phyloP scores from a whole-genome alignment of 2,797 vertebrate species.

The Lacerta bilineata region DNA sequence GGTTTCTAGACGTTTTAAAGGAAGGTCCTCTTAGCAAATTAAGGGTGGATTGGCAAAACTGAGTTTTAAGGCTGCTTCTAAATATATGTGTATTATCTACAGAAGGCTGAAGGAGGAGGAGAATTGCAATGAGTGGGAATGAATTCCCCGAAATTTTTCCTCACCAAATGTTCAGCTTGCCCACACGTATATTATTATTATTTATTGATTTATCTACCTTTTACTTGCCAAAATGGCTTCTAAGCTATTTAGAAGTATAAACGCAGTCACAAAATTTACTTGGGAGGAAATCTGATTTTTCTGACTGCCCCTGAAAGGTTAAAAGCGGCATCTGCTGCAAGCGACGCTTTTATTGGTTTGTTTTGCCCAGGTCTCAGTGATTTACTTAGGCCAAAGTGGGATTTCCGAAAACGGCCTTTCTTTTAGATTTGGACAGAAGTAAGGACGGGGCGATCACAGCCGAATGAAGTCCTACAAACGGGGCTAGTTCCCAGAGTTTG shows the following conservation, averaged over 20 bases:
- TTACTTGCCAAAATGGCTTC: no score
- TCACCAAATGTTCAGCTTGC: neutral
- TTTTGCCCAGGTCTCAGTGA: neutral
- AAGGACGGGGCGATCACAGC: neutral
- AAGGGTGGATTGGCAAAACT: conserved; percentile 65
- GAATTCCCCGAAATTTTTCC: no score
- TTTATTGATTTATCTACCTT: no score
- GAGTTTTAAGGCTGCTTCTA: conserved; percentile 57
- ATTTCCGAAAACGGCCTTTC: neutral
- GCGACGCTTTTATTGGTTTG: neutral
- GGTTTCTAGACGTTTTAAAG: conserved; percentile 74
- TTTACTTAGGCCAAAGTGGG: neutral
- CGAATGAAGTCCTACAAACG: neutral
- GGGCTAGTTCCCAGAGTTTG: neutral
- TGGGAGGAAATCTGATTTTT: neutral
- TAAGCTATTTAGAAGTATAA: no score
- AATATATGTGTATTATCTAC: conserved; percentile 44
- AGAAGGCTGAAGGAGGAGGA: neutral
- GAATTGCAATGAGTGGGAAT: neutral
- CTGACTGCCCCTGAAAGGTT: neutral
- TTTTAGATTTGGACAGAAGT: neutral
- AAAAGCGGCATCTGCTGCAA: neutral
- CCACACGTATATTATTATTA: no score
- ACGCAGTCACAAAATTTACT: no score
- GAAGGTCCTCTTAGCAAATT: conserved; percentile 68